phyloP scores from a whole-genome alignment of 2,113 vertebrate genomes.

The Megaptera novaeangliae region DNA sequence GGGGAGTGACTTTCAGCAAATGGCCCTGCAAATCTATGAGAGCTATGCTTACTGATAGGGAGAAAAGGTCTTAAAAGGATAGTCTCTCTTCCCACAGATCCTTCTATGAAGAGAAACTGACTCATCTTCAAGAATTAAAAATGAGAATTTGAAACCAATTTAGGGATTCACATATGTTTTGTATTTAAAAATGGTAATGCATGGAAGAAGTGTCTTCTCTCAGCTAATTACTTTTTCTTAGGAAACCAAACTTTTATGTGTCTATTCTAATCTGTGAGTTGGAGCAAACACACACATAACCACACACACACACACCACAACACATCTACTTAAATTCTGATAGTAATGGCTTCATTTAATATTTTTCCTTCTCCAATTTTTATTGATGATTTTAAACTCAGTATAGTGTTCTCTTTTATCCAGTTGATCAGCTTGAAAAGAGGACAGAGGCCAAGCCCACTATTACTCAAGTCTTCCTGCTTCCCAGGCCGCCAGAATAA shows the following conservation, averaged over 20 bases:
- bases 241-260: not conserved
- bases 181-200: not conserved
- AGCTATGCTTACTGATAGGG: not conserved
- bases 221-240: not conserved
- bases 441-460: not conserved
- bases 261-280: not conserved
- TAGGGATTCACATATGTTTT: not conserved
- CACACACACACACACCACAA: not conserved
- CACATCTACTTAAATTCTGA: not conserved
- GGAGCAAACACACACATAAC: not conserved
- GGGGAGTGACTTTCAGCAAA: not conserved
- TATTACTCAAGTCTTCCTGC: not conserved
- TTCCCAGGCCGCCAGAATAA: not conserved
- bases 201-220: not conserved
- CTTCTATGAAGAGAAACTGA: not conserved
- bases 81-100: not conserved
- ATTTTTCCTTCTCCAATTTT: not conserved
- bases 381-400: not conserved
- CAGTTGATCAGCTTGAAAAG: not conserved
- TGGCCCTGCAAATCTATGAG: not conserved
- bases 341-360: not conserved
- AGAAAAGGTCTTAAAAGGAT: not conserved
- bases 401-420: not conserved
- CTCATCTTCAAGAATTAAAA: not conserved
- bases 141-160: not conserved